These are phyloP conservation scores for Ceratosolen solmsi DNA, from an alignment of 1,140 invertebrate species.

Conservation along the genomic window DNA sequence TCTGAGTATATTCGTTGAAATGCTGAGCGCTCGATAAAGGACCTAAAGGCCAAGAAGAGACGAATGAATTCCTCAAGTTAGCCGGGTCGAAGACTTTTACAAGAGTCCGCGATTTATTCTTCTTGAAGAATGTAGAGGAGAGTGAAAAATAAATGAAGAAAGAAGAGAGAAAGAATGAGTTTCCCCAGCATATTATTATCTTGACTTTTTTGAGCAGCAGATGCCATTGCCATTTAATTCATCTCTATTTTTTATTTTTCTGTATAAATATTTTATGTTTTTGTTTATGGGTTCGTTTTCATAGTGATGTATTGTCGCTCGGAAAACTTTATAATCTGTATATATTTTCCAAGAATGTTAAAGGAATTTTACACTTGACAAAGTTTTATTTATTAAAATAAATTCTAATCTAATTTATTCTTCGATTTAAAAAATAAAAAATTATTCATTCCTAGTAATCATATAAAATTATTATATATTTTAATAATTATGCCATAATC, in stretches of 20 bases:
- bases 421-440: no score
- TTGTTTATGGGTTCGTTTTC: neutral
- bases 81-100: neutral
- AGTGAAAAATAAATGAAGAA: neutral
- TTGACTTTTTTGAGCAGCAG: neutral
- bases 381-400: no score
- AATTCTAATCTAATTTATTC: no score
- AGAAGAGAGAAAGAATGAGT: neutral
- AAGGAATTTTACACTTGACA: no score
- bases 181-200: constrained; percentile 22
- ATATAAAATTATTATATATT: no score
- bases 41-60: constrained; percentile 2
- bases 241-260: constrained; percentile 35
- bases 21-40: neutral
- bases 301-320: no score
- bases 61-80: constrained; percentile 9
- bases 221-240: constrained; percentile 15
- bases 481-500: no score
- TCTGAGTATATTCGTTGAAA: neutral
- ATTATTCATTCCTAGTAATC: no score
- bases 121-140: neutral
- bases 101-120: neutral
- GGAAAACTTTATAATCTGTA: no score
- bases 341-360: no score
- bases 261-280: neutral